Conservation (phyloP, 1,140 invertebrate genomes). For the Hylaeus anthracinus region DNA sequence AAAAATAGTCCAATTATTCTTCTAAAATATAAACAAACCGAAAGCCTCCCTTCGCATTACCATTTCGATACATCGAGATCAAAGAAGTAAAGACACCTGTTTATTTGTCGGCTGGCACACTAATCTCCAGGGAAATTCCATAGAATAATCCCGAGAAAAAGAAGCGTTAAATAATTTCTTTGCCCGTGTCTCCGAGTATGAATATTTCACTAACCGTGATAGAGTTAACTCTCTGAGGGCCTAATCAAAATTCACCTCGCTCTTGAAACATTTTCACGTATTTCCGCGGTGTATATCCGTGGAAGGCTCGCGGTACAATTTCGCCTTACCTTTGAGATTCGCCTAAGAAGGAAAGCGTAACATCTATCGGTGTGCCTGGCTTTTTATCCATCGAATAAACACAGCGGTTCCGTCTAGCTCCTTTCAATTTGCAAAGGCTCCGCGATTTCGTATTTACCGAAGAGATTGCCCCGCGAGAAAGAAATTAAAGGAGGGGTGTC, state of each 20-base stretch:
- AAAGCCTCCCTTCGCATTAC: no score
- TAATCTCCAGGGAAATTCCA: no score
- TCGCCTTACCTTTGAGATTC: background rate
- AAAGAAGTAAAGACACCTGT: no score
- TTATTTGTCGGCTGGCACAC: no score
- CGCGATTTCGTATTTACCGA: constrained; percentile 51
- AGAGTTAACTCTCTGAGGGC: background rate
- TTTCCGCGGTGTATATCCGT: background rate
- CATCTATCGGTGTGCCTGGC: background rate
- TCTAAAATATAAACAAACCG: no score
- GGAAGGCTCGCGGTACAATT: background rate
- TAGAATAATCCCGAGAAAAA: no score
- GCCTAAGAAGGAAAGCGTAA: background rate
- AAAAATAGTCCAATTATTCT: no score
- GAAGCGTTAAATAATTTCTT: no score
- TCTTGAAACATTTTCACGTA: background rate
- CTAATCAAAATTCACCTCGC: background rate
- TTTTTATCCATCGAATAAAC: constrained; percentile 11
- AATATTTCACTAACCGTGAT: no score
- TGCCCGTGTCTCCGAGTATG: no score
- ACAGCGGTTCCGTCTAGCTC: background rate
- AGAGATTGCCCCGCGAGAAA: constrained; percentile 38
- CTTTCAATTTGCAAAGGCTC: constrained; percentile 34
- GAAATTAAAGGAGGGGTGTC: constrained; percentile 47
- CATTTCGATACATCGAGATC: no score